Percentiles rank a stretch among this genome's conserved stretches.
phyloP scores from a whole-genome alignment of 2,797 vertebrate genomes.

The Tachyglossus aculeatus region DNA sequence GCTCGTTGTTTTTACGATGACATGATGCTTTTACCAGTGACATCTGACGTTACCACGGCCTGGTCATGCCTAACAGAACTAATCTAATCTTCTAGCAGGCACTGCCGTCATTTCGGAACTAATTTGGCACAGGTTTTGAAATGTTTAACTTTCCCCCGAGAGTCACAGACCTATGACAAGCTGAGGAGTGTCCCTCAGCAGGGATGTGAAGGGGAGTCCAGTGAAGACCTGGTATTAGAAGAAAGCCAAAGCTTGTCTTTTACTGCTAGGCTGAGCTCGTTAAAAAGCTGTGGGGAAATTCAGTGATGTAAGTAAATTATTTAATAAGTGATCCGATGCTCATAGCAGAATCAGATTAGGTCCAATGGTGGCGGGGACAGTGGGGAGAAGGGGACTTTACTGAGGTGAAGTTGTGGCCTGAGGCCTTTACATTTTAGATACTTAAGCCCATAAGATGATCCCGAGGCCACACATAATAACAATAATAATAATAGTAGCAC shows the following conservation, averaged over 20 bases:
- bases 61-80: not conserved
- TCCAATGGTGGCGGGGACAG: no score
- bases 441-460: no score
- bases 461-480: no score
- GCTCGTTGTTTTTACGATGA: not conserved
- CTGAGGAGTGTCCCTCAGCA: not conserved
- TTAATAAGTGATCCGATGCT: no score
- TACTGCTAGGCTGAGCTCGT: not conserved
- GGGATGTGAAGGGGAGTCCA: not conserved
- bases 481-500: no score
- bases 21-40: not conserved
- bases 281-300: not conserved
- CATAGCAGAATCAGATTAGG: no score
- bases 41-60: not conserved
- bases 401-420: no score
- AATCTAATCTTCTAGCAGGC: not conserved
- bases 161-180: not conserved
- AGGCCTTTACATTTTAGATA: no score
- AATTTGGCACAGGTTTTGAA: not conserved
- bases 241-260: not conserved
- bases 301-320: no score
- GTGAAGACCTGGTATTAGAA: not conserved
- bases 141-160: no score
- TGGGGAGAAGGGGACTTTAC: no score
- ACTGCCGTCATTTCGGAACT: not conserved